Conservation (phyloP, 1,140 invertebrate genomes). For the Drosophila elegans region DNA sequence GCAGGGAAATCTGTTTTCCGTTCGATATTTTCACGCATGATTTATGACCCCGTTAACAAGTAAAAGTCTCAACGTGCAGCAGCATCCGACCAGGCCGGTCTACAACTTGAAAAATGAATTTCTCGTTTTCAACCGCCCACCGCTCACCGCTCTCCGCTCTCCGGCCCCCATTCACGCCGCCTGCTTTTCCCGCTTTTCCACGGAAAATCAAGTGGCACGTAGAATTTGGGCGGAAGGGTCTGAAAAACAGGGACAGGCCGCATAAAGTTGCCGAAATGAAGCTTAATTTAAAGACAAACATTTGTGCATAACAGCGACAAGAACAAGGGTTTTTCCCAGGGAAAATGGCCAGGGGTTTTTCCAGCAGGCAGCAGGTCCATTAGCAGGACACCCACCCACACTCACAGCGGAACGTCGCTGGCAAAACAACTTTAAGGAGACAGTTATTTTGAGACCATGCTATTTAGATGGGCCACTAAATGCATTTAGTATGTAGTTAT, state of each 20-base stretch:
- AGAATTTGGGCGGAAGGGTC: constrained; percentile 38
- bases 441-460: not conserved
- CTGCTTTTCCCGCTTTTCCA: constrained; percentile 5
- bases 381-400: constrained; percentile 2
- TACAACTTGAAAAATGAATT: constrained; percentile 81
- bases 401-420: not conserved
- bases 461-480: not conserved
- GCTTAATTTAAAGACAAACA: constrained; percentile 77
- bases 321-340: constrained; percentile 18
- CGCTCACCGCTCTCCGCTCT: not conserved
- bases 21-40: constrained; percentile 83
- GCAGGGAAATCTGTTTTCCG: constrained; percentile 79
- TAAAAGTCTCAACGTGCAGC: constrained; percentile 77
- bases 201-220: constrained; percentile 70
- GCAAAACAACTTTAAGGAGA: constrained; percentile 5
- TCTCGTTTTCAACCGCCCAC: constrained; percentile 62
- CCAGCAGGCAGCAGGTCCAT: constrained; percentile 8
- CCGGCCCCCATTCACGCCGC: not conserved
- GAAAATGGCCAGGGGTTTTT: constrained; percentile 1
- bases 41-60: constrained; percentile 82
- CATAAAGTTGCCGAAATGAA: constrained; percentile 68
- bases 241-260: constrained; percentile 30
- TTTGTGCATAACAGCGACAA: constrained; percentile 52
- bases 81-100: constrained; percentile 42
- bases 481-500: too few species aligned